phyloP scores from a whole-genome alignment of 2,888 invertebrate species.

The Hylaea fasciaria region DNA sequence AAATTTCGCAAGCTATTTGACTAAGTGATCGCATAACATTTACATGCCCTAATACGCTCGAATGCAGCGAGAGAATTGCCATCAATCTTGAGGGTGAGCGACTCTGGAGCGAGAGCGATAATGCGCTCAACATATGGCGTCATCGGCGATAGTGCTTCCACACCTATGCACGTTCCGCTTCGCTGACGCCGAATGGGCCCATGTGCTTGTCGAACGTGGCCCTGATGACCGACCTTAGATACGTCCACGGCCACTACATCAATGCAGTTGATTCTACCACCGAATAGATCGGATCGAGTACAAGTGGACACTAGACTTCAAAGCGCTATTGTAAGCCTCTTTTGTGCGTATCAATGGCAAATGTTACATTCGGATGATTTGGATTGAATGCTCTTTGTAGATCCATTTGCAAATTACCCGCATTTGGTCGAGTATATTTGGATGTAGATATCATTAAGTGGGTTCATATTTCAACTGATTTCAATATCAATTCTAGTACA shows the following conservation, averaged over 20 bases:
- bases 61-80: conserved; percentile 72
- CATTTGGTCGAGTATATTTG: conserved; percentile 47
- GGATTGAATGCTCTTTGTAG: conserved; percentile 47
- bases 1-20: conserved; percentile 73
- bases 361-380: conserved; percentile 55
- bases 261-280: conserved; percentile 44
- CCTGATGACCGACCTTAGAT: conserved; percentile 65
- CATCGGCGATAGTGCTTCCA: conserved; percentile 54
- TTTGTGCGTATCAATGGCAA: conserved; percentile 59
- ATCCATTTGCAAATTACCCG: conserved; percentile 70
- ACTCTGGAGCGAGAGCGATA: conserved; percentile 62
- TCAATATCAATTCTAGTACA: background rate
- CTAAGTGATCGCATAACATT: conserved; percentile 82
- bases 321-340: conserved; percentile 57
- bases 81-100: conserved; percentile 80
- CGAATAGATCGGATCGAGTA: conserved; percentile 65
- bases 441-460: conserved; percentile 9
- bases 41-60: conserved; percentile 81
- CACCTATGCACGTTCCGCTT: conserved; percentile 64
- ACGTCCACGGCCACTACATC: conserved; percentile 47
- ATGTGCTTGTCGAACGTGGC: conserved; percentile 32
- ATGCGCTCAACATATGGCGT: conserved; percentile 81
- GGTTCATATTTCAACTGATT: background rate
- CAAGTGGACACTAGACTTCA: conserved; percentile 64
- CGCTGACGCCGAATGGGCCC: conserved; percentile 63